Evolutionary conservation across 1,140 invertebrate species (phyloP).

Genomic region (Drosophila pachea): DNA sequence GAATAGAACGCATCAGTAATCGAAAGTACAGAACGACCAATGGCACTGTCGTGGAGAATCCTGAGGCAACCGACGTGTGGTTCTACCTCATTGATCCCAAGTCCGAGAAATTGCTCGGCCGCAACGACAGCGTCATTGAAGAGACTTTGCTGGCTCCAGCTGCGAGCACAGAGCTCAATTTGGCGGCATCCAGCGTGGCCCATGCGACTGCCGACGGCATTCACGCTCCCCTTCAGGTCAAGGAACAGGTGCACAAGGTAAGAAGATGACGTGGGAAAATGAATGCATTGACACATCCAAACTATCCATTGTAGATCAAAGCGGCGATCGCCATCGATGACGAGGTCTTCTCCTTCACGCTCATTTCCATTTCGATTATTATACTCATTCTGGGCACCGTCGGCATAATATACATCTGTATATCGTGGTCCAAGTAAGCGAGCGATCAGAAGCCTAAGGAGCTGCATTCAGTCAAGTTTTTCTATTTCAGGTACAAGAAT

Average conservation of each 20-base stretch:
- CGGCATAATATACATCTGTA: conserved; percentile 94
- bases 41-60: conserved; percentile 86
- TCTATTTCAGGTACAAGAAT: conserved; percentile 84
- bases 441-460: not conserved
- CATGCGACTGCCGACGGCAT: conserved; percentile 85
- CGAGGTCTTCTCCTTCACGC: conserved; percentile 89
- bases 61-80: conserved; percentile 90
- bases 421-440: conserved; percentile 92
- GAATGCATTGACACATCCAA: not conserved
- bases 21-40: conserved; percentile 85
- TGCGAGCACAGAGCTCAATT: conserved; percentile 83
- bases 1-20: conserved; percentile 87
- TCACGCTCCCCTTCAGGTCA: conserved; percentile 81
- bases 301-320: conserved; percentile 68
- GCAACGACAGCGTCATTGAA: conserved; percentile 85
- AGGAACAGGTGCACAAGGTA: conserved; percentile 76
- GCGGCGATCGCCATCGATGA: conserved; percentile 82
- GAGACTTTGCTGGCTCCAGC: conserved; percentile 81
- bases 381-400: conserved; percentile 91
- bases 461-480: not conserved
- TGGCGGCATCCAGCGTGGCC: conserved; percentile 83
- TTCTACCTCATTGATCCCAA: conserved; percentile 91
- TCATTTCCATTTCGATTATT: conserved; percentile 91
- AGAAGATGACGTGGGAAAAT: not conserved
- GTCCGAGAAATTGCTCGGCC: conserved; percentile 86